phyloP scores from a whole-genome alignment of 92 coral and sea anemone species.

The Epizoanthus stellaris region DNA sequence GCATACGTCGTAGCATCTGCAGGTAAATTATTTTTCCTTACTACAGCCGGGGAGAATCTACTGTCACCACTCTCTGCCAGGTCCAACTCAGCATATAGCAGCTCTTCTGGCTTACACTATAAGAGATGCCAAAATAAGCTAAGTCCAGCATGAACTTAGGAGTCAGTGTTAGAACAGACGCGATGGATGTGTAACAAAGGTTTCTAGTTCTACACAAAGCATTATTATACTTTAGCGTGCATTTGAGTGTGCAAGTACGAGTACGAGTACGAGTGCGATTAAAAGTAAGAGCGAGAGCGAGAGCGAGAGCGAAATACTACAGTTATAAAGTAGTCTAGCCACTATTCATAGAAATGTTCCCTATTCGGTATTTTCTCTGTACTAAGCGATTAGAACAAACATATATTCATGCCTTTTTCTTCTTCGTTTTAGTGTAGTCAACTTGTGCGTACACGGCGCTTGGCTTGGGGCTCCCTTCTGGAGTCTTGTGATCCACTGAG shows the following conservation, averaged over 20 bases:
- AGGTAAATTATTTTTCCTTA: neutral
- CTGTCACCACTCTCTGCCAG: neutral
- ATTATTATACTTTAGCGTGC: neutral
- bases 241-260: neutral
- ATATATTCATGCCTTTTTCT: neutral
- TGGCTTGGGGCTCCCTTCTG: neutral
- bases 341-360: no score
- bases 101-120: conserved; percentile 28
- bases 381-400: no score
- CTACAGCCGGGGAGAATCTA: neutral
- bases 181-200: no score
- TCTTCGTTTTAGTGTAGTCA: conserved; percentile 19
- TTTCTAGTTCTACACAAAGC: no score
- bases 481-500: neutral
- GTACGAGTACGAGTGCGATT: neutral
- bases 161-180: no score
- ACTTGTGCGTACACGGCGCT: conserved; percentile 19
- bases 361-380: no score
- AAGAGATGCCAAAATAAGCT: neutral
- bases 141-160: no score
- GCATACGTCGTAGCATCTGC: conserved; percentile 22
- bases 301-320: no score
- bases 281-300: neutral
- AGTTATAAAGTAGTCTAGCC: no score
- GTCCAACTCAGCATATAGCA: conserved; percentile 27